Evolutionary conservation across 2,797 vertebrate species (phyloP).

Genomic region (Euthynnus affinis): DNA sequence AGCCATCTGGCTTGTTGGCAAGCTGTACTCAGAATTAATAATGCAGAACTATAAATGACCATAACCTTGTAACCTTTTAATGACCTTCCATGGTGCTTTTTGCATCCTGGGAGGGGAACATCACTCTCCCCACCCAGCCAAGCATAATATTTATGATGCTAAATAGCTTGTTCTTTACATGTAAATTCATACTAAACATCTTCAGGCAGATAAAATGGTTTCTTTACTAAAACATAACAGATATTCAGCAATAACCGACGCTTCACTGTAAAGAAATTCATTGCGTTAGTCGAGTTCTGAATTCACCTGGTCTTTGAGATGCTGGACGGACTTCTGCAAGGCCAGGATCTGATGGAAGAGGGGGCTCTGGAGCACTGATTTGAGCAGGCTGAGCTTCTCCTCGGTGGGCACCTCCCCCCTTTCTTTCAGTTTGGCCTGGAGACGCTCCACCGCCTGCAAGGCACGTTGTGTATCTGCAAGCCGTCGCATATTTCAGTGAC

Average conservation of each 20-base stretch:
- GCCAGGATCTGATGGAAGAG: slow-evolving; percentile 97
- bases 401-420: slow-evolving; percentile 92
- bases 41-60: slow-evolving; percentile 26
- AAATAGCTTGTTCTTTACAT: not conserved
- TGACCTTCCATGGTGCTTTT: slow-evolving; percentile 16
- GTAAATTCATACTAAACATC: not conserved
- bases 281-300: not conserved
- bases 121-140: not conserved
- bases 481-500: slow-evolving; percentile 82
- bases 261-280: not conserved
- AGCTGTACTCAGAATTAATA: slow-evolving; percentile 4
- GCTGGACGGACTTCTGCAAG: slow-evolving; percentile 94
- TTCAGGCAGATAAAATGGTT: not conserved
- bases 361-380: slow-evolving; percentile 95
- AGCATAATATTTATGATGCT: not conserved
- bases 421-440: slow-evolving; percentile 95
- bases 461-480: slow-evolving; percentile 92
- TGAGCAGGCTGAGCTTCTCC: slow-evolving; percentile 94
- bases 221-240: not conserved
- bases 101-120: not conserved
- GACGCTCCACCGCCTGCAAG: slow-evolving; percentile 95
- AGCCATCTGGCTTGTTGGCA: slow-evolving; percentile 34
- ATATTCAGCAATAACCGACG: not conserved
- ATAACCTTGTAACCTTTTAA: slow-evolving; percentile 15
- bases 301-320: slow-evolving; percentile 93